Percentiles rank a stretch among this genome's conserved stretches.
phyloP scores from a whole-genome alignment of 2,797 vertebrate genomes.

The Xyrichtys novacula region DNA sequence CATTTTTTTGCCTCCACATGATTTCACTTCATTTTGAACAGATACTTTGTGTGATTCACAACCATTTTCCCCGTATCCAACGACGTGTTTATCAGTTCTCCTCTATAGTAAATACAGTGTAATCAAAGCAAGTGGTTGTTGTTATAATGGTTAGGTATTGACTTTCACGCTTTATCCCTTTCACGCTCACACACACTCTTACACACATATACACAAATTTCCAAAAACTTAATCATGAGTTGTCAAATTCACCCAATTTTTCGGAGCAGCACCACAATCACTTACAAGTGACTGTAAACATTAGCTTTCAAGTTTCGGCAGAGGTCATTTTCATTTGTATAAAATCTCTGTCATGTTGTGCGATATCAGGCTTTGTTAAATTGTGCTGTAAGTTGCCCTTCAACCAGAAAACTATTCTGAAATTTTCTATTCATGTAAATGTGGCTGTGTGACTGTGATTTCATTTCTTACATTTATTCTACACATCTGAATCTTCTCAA shows the following conservation, averaged over 20 bases:
- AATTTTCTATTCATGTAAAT: background rate
- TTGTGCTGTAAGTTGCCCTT: background rate
- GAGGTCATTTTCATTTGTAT: background rate
- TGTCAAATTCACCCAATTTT: slow-evolving; percentile 25
- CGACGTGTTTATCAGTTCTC: background rate
- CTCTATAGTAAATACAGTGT: background rate
- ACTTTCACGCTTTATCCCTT: fast-evolving
- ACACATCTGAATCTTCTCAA: background rate
- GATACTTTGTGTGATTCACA: background rate
- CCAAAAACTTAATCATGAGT: background rate
- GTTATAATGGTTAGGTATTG: background rate
- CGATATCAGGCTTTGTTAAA: background rate
- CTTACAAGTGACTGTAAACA: slow-evolving; percentile 13
- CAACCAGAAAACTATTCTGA: no score
- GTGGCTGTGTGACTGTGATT: background rate
- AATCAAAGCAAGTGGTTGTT: background rate
- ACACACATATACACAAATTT: background rate
- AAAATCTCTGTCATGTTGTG: background rate
- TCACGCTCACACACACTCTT: background rate
- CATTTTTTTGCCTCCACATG: no score
- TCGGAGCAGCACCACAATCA: background rate
- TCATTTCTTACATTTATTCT: background rate
- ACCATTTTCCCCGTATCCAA: background rate
- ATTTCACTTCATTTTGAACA: background rate
- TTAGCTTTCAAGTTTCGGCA: background rate